These are phyloP conservation scores for Eumaeus atala DNA, from an alignment of 1,140 invertebrate species.

Conservation along the genomic window DNA sequence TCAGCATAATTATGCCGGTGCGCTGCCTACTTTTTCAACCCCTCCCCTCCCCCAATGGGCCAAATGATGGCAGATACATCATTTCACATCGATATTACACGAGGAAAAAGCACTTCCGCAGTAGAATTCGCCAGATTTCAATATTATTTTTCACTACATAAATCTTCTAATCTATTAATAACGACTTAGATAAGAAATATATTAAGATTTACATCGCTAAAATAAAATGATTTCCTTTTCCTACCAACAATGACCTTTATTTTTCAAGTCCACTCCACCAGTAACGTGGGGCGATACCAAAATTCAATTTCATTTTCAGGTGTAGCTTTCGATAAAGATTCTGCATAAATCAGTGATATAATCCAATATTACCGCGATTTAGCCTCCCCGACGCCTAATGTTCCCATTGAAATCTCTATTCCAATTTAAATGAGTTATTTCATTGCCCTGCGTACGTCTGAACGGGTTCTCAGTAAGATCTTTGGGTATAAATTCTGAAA, in stretches of 20 bases:
- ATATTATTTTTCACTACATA: too few relatives aligned
- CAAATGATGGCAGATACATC: too few relatives aligned
- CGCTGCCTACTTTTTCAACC: too few relatives aligned
- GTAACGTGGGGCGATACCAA: conserved; percentile 53
- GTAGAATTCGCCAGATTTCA: too few relatives aligned
- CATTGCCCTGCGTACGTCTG: conserved; percentile 54
- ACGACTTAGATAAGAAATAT: neutral
- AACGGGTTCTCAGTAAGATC: conserved; percentile 42
- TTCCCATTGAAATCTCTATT: conserved; percentile 69
- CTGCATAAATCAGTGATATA: conserved; percentile 71
- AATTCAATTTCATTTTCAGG: conserved; percentile 70
- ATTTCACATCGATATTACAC: too few relatives aligned
- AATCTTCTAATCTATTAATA: too few relatives aligned
- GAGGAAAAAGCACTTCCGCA: too few relatives aligned
- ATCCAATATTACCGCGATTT: conserved; percentile 68
- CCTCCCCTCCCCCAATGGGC: too few relatives aligned
- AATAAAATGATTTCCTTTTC: conserved; percentile 8
- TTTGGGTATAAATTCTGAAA: conserved; percentile 57
- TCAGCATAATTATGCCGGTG: too few relatives aligned
- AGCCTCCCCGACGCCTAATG: conserved; percentile 54
- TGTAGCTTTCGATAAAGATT: conserved; percentile 67
- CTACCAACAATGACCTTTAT: neutral
- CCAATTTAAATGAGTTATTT: conserved; percentile 72
- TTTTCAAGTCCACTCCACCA: conserved; percentile 21
- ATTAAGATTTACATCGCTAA: conserved; percentile 4